These are phyloP conservation scores for Bucco capensis DNA, from an alignment of 2,113 vertebrate genomes.

Conservation along the genomic window DNA sequence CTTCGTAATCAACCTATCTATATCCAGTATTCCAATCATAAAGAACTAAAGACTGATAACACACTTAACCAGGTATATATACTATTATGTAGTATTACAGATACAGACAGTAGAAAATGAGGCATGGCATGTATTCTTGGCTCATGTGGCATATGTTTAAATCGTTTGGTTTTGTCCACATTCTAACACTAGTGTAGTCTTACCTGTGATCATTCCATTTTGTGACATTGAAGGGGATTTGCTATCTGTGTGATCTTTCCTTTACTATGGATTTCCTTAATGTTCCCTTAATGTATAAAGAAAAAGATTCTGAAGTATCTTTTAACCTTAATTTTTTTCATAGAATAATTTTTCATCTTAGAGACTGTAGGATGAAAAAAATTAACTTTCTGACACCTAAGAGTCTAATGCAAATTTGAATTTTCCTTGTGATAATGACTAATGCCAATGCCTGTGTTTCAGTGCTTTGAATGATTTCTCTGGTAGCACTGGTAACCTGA, in stretches of 20 bases:
- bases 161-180: neutral
- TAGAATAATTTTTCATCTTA: neutral
- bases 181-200: neutral
- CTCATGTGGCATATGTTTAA: neutral
- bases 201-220: neutral
- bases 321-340: neutral
- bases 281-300: neutral
- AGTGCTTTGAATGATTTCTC: neutral
- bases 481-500: neutral
- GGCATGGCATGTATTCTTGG: neutral
- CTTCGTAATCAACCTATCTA: conserved; percentile 93
- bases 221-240: neutral
- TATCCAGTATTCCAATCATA: conserved; percentile 97
- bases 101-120: neutral
- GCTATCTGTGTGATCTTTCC: neutral
- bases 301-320: neutral
- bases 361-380: neutral
- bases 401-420: neutral
- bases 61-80: conserved; percentile 87
- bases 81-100: neutral
- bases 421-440: neutral
- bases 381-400: neutral
- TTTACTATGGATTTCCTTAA: neutral
- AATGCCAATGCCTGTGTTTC: fast-evolving
- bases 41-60: conserved; percentile 96